phyloP scores from a whole-genome alignment of 2,888 invertebrate genomes.

The Leucania comma region DNA sequence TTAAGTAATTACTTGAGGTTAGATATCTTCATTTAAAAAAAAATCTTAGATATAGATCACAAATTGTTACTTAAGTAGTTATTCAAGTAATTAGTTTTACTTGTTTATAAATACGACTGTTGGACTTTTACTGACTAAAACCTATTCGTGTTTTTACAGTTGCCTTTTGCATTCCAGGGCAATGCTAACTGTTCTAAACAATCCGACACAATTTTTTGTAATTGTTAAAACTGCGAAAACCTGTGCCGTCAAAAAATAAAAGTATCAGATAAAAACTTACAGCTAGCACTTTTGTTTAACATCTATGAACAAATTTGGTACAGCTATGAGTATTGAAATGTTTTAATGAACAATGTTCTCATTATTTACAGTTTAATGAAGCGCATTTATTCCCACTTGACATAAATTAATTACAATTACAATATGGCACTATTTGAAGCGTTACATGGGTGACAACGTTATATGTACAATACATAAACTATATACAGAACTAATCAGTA shows the following conservation, averaged over 20 bases:
- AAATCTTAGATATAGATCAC: no score
- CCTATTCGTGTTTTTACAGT: no score
- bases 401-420: conserved; percentile 21
- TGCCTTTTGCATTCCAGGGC: no score
- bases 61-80: no score
- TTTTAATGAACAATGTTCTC: conserved; percentile 48
- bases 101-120: no score
- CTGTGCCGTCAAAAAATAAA: not conserved
- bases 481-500: conserved; percentile 83
- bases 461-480: conserved; percentile 66
- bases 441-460: conserved; percentile 39
- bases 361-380: conserved; percentile 72
- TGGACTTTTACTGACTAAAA: no score
- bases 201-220: no score
- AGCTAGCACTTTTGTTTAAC: conserved; percentile 36
- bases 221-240: no score
- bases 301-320: conserved; percentile 43
- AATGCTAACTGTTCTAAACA: no score
- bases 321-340: conserved; percentile 60
- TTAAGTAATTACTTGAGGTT: no score
- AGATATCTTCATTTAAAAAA: no score
- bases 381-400: conserved; percentile 78
- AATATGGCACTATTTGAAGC: conserved; percentile 46
- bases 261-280: not conserved
- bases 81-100: no score